Percentiles rank a stretch among this genome's conserved stretches.
Conservation (phyloP, 2,113 vertebrate genomes). For the Ovis aries region ARS-UI_Ramb_v3.0 NC_056078.1:3193501-3194000, state of each 20-base stretch:
- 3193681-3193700: not conserved
- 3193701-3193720: not conserved
- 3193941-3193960: not conserved
- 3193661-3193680: not conserved
- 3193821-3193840: not conserved
- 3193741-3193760: not conserved
- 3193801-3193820: not conserved
- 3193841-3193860: not conserved
- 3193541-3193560: not conserved
- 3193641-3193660: not conserved
- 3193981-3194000: not conserved
- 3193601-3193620: not conserved
- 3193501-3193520: not conserved
- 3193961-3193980: not conserved
- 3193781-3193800: not conserved
- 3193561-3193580: not conserved
- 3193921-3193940: not conserved
- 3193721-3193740: not conserved
- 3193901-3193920: not conserved
- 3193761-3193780: not conserved
- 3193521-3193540: not conserved
- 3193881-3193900: not conserved
- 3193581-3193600: not conserved
- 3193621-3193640: not conserved
- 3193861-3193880: too few relatives aligned